Base-by-base conservation (phyloP, 2,888 invertebrate species). In the Callyntrura sp. region DNA sequence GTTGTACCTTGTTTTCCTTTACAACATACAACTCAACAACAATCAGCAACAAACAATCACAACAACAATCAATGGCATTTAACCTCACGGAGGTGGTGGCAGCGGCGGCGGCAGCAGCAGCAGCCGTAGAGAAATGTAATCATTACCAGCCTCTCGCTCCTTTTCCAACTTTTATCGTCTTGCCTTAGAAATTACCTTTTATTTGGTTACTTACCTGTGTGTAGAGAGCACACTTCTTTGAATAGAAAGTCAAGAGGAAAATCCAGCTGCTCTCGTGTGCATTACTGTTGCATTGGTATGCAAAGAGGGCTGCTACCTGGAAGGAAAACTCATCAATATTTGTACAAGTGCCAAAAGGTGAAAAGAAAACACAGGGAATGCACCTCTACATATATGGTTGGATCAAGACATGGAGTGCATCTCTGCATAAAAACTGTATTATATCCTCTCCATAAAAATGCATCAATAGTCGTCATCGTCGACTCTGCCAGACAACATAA, bases 261-360 rank as follows among this genome's bases (percentile, higher is more conserved):
- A n/a, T 45, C 73, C 81, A 43, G 62, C 55, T 78, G 17, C n/a
- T 35, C n/a, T 62, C 60, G 78, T 87, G 87, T 87, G 87, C 87
- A 81, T 70, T 87, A 87, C 81, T 45, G 87, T 28, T 81, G 20
- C 68, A 81, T 87, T 79, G 81, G 81, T 81, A 87, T 87, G 81
- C 87, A 81, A 81, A 68, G 45, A 20, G 57, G 57, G 25, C 48
- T 70, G 51, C 88, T 88, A 82, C 73, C 88, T 88, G 88, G 88
- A 82, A 82, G 62, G 81, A 57, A 78, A 79, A 76, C 45, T 35
- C 85, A 85, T 85, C 78, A 85, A 85, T 78, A 85, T 76, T 76
- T 78, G 65, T 70, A 79, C 68, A 79, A 51, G 79, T 51, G 76
- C 35, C 17, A 79, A 35, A 35, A n/a, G 25, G 65, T 28, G 25